phyloP scores from a whole-genome alignment of 1,140 invertebrate species.

The Dufourea novaeangliae region DNA sequence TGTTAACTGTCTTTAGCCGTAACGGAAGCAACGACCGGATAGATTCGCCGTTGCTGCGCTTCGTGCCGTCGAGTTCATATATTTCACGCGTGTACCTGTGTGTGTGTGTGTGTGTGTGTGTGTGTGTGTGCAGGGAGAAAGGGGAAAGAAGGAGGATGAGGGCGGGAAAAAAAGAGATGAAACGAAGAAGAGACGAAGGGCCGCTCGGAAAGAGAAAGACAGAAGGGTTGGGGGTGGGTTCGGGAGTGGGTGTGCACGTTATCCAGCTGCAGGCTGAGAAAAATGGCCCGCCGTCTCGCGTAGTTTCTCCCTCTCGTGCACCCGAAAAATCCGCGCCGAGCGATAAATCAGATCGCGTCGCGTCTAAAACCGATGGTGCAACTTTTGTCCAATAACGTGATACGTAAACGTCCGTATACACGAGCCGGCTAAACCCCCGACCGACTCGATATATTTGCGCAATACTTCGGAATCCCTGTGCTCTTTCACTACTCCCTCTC shows the following conservation, averaged over 20 bases:
- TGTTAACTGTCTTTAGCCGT: conserved; percentile 38
- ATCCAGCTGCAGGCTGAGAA: conserved; percentile 67
- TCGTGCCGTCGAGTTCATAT: conserved; percentile 62
- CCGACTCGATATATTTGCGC: conserved; percentile 54
- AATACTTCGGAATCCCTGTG: conserved; percentile 14
- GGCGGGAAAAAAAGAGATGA: background rate
- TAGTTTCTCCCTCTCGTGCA: conserved; percentile 62
- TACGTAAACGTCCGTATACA: conserved; percentile 66
- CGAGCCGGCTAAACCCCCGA: conserved; percentile 34
- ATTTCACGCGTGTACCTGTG: too few species aligned
- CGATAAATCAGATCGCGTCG: conserved; percentile 70
- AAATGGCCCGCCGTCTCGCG: conserved; percentile 69
- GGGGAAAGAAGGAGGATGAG: background rate
- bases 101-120: too few species aligned
- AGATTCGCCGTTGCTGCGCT: conserved; percentile 56
- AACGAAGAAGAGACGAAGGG: background rate
- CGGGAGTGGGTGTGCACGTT: conserved; percentile 38
- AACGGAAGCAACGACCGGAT: conserved; percentile 52
- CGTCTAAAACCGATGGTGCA: conserved; percentile 68
- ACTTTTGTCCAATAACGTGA: conserved; percentile 73
- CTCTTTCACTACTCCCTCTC: background rate
- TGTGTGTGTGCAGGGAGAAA: background rate
- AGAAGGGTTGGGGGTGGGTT: background rate
- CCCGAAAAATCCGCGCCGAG: conserved; percentile 57
- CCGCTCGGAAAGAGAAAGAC: background rate